phyloP scores from a whole-genome alignment of 2,888 invertebrate genomes.

The Polyommatus icarus region DNA sequence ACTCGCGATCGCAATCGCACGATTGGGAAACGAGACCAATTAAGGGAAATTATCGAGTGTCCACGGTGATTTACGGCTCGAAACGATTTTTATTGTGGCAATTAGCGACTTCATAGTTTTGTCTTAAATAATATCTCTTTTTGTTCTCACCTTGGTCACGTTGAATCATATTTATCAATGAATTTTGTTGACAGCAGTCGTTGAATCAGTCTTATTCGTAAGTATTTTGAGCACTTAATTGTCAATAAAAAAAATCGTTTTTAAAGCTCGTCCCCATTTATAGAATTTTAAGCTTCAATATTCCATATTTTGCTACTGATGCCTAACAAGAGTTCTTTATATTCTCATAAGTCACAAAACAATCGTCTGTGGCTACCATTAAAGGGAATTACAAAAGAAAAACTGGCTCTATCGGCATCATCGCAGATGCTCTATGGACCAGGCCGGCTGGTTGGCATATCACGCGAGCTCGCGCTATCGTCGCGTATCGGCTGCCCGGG shows the following conservation, averaged over 20 bases:
- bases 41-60: slow-evolving; percentile 66
- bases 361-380: background rate
- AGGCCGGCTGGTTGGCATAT: slow-evolving; percentile 55
- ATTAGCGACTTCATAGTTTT: slow-evolving; percentile 52
- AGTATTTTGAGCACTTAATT: background rate
- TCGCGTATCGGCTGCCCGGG: slow-evolving; percentile 46
- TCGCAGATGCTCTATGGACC: background rate
- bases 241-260: background rate
- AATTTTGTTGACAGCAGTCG: background rate
- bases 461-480: slow-evolving; percentile 59
- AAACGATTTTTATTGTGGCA: slow-evolving; percentile 57
- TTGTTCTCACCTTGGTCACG: slow-evolving; percentile 33
- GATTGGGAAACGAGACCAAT: slow-evolving; percentile 67
- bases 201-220: background rate
- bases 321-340: background rate
- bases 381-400: slow-evolving; percentile 14
- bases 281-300: background rate
- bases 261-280: background rate
- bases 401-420: background rate
- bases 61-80: slow-evolving; percentile 59
- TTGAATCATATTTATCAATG: slow-evolving; percentile 18
- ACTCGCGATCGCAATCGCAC: slow-evolving; percentile 57
- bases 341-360: background rate
- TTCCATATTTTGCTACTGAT: background rate
- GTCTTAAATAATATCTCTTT: slow-evolving; percentile 40